Percentiles rank a stretch among this genome's conserved stretches.
phyloP scores from a whole-genome alignment of 2,113 vertebrate genomes.

The Oreochromis tanganicae region DNA sequence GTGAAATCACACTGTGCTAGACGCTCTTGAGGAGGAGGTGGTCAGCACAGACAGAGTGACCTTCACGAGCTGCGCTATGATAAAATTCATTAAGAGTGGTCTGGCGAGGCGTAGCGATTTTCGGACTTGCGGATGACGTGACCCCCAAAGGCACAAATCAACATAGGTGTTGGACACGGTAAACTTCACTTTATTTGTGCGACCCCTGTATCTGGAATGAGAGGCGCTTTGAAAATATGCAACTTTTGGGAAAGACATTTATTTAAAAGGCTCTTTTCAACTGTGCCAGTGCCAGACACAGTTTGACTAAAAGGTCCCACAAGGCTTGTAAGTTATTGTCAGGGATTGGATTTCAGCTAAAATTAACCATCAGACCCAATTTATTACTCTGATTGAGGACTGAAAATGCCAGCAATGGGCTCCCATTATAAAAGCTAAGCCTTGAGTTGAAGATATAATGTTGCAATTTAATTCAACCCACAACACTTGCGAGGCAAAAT shows the following conservation, averaged over 20 bases:
- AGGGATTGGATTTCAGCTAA: constrained; percentile 72
- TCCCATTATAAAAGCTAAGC: constrained; percentile 33
- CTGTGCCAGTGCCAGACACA: constrained; percentile 64
- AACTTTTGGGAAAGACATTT: constrained; percentile 49
- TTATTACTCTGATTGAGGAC: constrained; percentile 69
- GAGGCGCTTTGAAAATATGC: constrained; percentile 36
- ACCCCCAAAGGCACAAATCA: constrained; percentile 3
- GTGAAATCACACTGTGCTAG: constrained; percentile 40
- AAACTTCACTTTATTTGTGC: constrained; percentile 38
- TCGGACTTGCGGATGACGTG: background rate
- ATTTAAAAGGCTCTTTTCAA: constrained; percentile 59
- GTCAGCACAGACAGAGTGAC: background rate
- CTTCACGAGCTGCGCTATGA: background rate
- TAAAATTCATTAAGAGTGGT: constrained; percentile 17
- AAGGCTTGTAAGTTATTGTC: constrained; percentile 71
- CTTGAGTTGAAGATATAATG: constrained; percentile 55
- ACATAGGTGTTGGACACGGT: constrained; percentile 31
- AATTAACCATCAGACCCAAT: constrained; percentile 73
- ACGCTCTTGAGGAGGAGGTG: background rate
- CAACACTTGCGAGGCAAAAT: constrained; percentile 51
- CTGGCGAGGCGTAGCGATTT: background rate
- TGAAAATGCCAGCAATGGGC: constrained; percentile 52
- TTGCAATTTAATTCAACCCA: constrained; percentile 57
- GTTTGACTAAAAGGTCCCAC: constrained; percentile 67
- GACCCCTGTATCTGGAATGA: constrained; percentile 31